Percentiles rank a stretch among this genome's conserved stretches.
These are phyloP conservation scores for Luehdorfia chinensis DNA, from an alignment of 1,140 invertebrate genomes.

Conservation along the genomic window DNA sequence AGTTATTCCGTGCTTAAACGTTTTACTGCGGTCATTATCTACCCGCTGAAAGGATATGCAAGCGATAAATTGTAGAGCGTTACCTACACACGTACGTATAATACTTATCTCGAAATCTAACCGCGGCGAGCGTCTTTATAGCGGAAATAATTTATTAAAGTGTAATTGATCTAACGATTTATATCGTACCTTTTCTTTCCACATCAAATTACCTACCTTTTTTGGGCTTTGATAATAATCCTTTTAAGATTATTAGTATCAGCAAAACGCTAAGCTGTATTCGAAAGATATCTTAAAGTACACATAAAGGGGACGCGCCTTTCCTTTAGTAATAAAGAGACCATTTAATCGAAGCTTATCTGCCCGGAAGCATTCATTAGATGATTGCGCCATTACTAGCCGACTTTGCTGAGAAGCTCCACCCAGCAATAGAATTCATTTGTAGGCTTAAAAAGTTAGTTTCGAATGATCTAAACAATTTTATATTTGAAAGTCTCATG, in stretches of 20 bases:
- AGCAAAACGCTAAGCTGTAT: conserved; percentile 1
- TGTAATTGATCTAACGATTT: conserved; percentile 31
- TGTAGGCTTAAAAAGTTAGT: neutral
- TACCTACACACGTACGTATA: conserved; percentile 54
- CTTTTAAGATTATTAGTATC: conserved; percentile 17
- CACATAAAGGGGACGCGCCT: conserved; percentile 70
- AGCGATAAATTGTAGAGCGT: conserved; percentile 70
- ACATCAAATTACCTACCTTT: conserved; percentile 11
- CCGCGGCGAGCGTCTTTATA: conserved; percentile 41
- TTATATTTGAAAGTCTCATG: too few species aligned
- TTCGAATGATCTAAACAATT: conserved; percentile 2
- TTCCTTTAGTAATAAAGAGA: conserved; percentile 72
- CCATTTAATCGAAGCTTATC: conserved; percentile 75
- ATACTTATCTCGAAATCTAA: conserved; percentile 62
- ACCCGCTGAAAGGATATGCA: conserved; percentile 76
- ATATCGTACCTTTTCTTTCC: conserved; percentile 9
- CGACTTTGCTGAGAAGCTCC: conserved; percentile 26
- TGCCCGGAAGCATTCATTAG: conserved; percentile 75
- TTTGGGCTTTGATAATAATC: conserved; percentile 16
- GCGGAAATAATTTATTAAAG: conserved; percentile 51
- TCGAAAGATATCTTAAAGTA: conserved; percentile 59
- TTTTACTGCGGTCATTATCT: conserved; percentile 77
- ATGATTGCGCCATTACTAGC: conserved; percentile 70
- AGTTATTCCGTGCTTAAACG: conserved; percentile 77
- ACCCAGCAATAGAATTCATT: conserved; percentile 4